Percentiles rank a stretch among this genome's conserved stretches.
These are phyloP conservation scores for Myoxocephalus aenaeus DNA, from an alignment of 2,797 vertebrate genomes.

Conservation along the genomic window DNA sequence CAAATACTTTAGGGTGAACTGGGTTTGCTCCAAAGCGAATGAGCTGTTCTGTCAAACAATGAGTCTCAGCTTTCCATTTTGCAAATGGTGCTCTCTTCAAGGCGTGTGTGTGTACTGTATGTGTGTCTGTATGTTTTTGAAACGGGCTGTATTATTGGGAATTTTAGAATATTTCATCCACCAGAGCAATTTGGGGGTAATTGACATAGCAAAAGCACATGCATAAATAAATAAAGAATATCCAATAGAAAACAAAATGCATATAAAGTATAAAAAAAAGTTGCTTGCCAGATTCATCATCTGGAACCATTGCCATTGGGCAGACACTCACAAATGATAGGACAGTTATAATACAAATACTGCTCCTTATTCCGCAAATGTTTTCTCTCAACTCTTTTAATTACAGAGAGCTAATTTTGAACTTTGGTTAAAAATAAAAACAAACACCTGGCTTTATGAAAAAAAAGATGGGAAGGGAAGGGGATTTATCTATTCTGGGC, in stretches of 20 bases:
- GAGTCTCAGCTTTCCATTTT: slow-evolving; percentile 16
- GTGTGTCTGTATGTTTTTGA: not conserved
- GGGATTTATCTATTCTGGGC: not conserved
- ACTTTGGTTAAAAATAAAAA: not conserved
- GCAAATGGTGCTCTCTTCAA: not conserved
- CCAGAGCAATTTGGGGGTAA: not conserved
- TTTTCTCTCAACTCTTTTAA: not conserved
- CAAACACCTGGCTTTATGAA: not conserved
- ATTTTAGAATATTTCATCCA: not conserved
- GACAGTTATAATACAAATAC: not conserved
- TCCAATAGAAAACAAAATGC: not conserved
- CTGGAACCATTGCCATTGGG: not conserved
- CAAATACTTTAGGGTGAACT: slow-evolving; percentile 33
- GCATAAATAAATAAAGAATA: not conserved
- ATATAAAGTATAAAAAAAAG: not conserved
- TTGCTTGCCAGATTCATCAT: not conserved
- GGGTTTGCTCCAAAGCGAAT: slow-evolving; percentile 21
- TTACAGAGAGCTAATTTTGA: not conserved
- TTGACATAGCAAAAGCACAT: not conserved
- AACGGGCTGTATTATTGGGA: not conserved
- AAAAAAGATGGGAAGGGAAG: too few species aligned
- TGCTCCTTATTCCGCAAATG: not conserved
- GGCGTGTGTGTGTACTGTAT: not conserved
- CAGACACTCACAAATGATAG: not conserved
- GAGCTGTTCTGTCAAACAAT: slow-evolving; percentile 20